Conservation (phyloP, 2,888 invertebrate genomes). For the Chaitophorus viminalis region DNA sequence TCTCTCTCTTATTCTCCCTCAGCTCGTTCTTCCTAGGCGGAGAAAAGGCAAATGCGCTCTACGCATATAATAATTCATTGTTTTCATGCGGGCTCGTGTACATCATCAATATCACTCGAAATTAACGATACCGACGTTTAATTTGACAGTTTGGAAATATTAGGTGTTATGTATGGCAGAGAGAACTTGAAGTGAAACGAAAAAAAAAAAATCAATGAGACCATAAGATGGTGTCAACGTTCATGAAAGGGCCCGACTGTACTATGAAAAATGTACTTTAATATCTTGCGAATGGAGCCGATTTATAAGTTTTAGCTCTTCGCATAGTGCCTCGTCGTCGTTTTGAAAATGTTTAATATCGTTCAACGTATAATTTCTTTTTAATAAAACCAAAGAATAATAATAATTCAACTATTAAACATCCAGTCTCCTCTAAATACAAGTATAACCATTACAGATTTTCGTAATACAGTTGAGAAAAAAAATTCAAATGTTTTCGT, state of each 20-base stretch:
- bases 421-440: too few species aligned
- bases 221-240: conserved; percentile 50
- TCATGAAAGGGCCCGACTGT: conserved; percentile 18
- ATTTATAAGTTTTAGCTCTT: not conserved
- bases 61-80: conserved; percentile 43
- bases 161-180: conserved; percentile 28
- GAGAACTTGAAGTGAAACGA: conserved; percentile 26
- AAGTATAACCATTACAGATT: too few species aligned
- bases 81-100: not conserved
- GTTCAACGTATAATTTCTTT: not conserved
- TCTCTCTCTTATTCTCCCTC: not conserved
- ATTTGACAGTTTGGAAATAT: conserved; percentile 58
- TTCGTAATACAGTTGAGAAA: too few species aligned
- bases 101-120: conserved; percentile 58
- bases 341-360: not conserved
- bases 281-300: not conserved
- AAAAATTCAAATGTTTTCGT: too few species aligned
- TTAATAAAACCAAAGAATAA: not conserved
- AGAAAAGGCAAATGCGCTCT: conserved; percentile 11
- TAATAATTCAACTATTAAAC: not conserved
- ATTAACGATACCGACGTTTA: conserved; percentile 41
- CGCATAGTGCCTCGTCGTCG: not conserved
- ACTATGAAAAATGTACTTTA: conserved; percentile 50
- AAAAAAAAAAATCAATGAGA: conserved; percentile 43
- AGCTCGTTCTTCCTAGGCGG: not conserved